Percentiles rank a stretch among this genome's conserved stretches.
Evolutionary conservation across 2,888 invertebrate genomes (phyloP).

Genomic region (Eledona agricola): DNA sequence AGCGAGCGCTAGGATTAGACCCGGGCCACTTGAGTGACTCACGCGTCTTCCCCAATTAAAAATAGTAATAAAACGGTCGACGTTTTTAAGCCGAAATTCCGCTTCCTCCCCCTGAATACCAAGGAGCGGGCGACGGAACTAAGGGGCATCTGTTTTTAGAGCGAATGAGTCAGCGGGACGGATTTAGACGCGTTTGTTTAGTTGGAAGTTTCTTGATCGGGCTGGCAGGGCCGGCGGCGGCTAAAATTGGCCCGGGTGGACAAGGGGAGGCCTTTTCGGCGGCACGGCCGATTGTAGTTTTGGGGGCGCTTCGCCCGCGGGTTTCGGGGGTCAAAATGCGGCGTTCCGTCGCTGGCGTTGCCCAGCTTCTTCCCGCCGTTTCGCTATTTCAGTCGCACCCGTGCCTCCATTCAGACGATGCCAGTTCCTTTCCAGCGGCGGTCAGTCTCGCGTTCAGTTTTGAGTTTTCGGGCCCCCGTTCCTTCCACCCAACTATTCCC

Average conservation of each 20-base stretch:
- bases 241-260: conserved; percentile 7
- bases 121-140: conserved; percentile 9
- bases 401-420: conserved; percentile 22
- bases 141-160: conserved; percentile 53
- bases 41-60: conserved; percentile 9
- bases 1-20: conserved; percentile 16
- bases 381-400: conserved; percentile 44
- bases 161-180: conserved; percentile 51
- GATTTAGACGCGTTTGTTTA: conserved; percentile 58
- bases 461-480: conserved; percentile 31
- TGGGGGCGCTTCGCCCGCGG: not conserved
- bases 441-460: conserved; percentile 26
- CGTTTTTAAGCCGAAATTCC: conserved; percentile 32
- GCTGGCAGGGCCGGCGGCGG: conserved; percentile 39
- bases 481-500: not conserved
- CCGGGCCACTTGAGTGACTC: not conserved
- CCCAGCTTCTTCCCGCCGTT: conserved; percentile 14
- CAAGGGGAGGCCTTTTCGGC: not conserved
- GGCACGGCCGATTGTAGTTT: not conserved
- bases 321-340: not conserved
- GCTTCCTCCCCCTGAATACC: conserved; percentile 14
- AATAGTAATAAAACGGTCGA: conserved; percentile 29
- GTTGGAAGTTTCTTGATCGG: conserved; percentile 49
- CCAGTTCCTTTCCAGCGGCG: conserved; percentile 32
- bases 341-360: conserved; percentile 13